Percentiles rank a stretch among this genome's conserved stretches.
These are phyloP conservation scores for Penelope pileata DNA, from an alignment of 2,113 vertebrate genomes.

Conservation along the genomic window DNA sequence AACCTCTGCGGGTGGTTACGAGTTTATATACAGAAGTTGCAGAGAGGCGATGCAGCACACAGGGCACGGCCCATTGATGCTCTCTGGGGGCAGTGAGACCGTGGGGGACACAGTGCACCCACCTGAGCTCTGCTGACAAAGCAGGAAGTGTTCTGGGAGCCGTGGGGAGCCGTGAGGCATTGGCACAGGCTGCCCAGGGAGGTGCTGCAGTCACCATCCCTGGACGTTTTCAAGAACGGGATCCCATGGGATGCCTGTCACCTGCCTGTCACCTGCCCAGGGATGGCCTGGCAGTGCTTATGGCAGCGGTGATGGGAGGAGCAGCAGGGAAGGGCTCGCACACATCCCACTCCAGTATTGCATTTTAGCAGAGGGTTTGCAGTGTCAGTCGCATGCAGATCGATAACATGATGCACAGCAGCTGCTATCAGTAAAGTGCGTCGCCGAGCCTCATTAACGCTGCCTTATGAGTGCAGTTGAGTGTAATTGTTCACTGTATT, in stretches of 20 bases:
- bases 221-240: no score
- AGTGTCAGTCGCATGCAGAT: not conserved
- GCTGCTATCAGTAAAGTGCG: not conserved
- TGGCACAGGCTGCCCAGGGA: no score
- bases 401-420: not conserved
- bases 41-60: not conserved
- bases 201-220: no score
- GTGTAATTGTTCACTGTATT: not conserved
- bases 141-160: not conserved
- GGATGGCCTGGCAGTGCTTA: not conserved
- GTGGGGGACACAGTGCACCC: not conserved
- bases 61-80: not conserved
- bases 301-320: not conserved
- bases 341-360: not conserved
- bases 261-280: no score
- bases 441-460: not conserved
- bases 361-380: not conserved
- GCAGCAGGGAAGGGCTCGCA: fast-evolving
- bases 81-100: not conserved
- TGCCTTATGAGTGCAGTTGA: not conserved
- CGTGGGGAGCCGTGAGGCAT: not conserved
- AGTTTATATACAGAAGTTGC: not conserved
- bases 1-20: not conserved
- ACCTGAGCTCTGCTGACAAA: not conserved
- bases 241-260: not conserved